Conservation (phyloP, 2,888 invertebrate genomes). For the Papilio demoleus region DNA sequence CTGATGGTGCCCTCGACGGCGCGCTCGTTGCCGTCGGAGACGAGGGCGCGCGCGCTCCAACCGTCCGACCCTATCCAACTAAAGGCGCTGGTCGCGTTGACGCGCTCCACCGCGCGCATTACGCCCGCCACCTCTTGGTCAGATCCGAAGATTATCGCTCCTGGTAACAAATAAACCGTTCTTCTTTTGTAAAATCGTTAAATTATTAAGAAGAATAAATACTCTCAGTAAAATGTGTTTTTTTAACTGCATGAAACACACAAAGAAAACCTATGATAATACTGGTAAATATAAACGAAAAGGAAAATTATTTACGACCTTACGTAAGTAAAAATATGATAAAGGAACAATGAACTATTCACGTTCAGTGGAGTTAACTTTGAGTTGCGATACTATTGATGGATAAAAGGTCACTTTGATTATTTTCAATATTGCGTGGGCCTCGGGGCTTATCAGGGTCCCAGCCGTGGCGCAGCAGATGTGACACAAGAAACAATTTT, state of each 20-base stretch:
- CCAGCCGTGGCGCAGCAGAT: slow-evolving; percentile 56
- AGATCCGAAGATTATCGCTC: slow-evolving; percentile 96
- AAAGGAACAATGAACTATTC: slow-evolving; percentile 12
- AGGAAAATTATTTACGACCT: no score
- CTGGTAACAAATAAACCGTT: slow-evolving; percentile 76
- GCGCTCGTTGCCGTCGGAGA: slow-evolving; percentile 92
- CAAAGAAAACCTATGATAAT: neutral
- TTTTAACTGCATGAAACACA: neutral
- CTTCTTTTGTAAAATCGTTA: no score
- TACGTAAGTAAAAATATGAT: no score
- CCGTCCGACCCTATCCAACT: slow-evolving; percentile 98
- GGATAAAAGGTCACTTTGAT: slow-evolving; percentile 25
- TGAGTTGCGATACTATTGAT: slow-evolving; percentile 11
- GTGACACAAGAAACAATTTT: slow-evolving; percentile 76
- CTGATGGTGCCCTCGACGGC: slow-evolving; percentile 92
- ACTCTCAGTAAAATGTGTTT: no score
- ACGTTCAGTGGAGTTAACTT: neutral
- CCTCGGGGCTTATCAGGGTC: slow-evolving; percentile 21
- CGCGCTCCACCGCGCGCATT: slow-evolving; percentile 94
- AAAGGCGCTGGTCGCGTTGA: slow-evolving; percentile 92
- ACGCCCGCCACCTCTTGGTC: slow-evolving; percentile 98
- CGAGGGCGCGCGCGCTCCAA: slow-evolving; percentile 95
- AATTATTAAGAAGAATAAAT: no score
- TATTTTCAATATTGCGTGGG: slow-evolving; percentile 24
- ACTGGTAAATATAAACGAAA: no score